Base-by-base conservation (phyloP, 2,888 invertebrate genomes). In the Thecocarcelia acutangulata region DNA sequence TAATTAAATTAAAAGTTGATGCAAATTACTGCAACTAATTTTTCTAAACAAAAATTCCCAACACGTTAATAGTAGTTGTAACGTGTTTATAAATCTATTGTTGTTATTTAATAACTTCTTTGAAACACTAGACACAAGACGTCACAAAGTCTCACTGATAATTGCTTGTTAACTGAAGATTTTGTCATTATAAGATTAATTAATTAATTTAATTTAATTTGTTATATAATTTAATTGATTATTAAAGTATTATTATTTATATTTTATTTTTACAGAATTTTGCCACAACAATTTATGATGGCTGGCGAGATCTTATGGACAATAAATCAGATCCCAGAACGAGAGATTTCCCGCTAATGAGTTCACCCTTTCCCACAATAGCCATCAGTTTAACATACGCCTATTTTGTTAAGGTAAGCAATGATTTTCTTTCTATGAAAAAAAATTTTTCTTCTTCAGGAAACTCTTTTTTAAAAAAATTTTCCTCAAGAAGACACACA, bases 321-420 rank as follows among this genome's bases (percentile, higher is more conserved):
- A 96, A 96, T 89, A 94, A 95, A 91, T 96, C 96, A 89, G 96
- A 97, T 91, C 94, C 94, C 40, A 92, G 97, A 85, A 95, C 96
- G 76, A 94, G 94, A 86, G 93, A 93, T 87, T 97, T 95, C 95
- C 92, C 94, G 75, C 92, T 97, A 91, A 96, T 97, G 96, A 94
- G 94, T 86, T 94, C 95, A 19, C 97, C 96, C 8, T 92, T 95
- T 83, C 96, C 96, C 56, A 96, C 97, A 64, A 88, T 96, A 79
- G 90, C 92, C 80, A 94, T 96, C 86, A 96, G 96, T 87, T 91
- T 95, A 80, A 91, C 92, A 86, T 97, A 97, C 89, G 94, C 94
- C 37, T 94, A 95, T 87, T 93, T 93, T 87, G 95, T 95, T 68
- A 95, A 95, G 92, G 94, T 93, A 90, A 64, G 44, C 44, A 17